Conservation (phyloP, 1,140 invertebrate genomes). For the Leucophenga varia region DNA sequence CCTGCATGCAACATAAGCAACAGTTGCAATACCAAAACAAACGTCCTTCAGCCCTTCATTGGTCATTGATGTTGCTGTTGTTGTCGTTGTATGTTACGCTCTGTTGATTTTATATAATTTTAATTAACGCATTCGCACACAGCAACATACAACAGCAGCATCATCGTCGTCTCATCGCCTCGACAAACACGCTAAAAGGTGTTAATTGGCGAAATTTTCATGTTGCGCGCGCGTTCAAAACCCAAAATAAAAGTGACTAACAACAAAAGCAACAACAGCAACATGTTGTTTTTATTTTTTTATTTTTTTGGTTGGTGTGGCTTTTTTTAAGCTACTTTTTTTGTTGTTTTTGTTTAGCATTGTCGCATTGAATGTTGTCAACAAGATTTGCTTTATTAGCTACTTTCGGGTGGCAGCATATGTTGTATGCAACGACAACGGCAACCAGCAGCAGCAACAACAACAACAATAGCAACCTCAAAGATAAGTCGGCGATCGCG, state of each 20-base stretch:
- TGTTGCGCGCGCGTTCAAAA: slow-evolving; percentile 36
- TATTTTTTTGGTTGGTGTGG: background rate
- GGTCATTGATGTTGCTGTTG: too few relatives aligned
- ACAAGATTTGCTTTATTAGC: slow-evolving; percentile 57
- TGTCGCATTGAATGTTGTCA: slow-evolving; percentile 47
- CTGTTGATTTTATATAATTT: slow-evolving; percentile 29
- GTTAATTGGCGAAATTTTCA: slow-evolving; percentile 57
- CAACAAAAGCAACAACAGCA: slow-evolving; percentile 28
- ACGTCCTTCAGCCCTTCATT: too few relatives aligned
- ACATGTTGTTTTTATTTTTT: slow-evolving; percentile 1
- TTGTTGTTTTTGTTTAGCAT: slow-evolving; percentile 16
- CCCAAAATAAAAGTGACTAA: background rate
- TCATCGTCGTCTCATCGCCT: slow-evolving; percentile 20
- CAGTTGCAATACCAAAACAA: too few relatives aligned
- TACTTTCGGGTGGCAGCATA: slow-evolving; percentile 52
- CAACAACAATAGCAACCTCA: slow-evolving; percentile 20
- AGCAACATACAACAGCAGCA: slow-evolving; percentile 19
- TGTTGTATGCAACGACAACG: slow-evolving; percentile 6
- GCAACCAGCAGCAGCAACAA: slow-evolving; percentile 23
- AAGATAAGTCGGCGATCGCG: too few relatives aligned
- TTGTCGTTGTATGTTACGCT: slow-evolving; percentile 2
- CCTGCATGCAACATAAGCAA: too few relatives aligned
- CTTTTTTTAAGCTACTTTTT: slow-evolving; percentile 6
- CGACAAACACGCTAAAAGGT: slow-evolving; percentile 53
- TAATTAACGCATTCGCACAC: slow-evolving; percentile 26